Percentiles rank a stretch among this genome's conserved stretches.
Evolutionary conservation across 2,113 vertebrate species (phyloP).

Genomic region (Dicerorhinus sumatrensis): DNA sequence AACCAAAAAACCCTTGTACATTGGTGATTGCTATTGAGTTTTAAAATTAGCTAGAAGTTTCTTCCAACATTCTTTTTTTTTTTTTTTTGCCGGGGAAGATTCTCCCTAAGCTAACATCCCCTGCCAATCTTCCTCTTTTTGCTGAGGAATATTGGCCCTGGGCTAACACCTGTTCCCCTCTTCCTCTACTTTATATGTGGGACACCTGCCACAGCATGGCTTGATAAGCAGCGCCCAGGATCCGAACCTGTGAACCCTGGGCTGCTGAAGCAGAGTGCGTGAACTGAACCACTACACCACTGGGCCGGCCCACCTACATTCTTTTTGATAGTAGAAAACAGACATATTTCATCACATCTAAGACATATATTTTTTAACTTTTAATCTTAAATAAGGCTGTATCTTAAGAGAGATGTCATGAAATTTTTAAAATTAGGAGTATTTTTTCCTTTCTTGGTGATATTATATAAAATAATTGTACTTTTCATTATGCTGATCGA

Average conservation of each 20-base stretch:
- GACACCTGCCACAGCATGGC: no score
- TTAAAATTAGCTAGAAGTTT: slow-evolving; percentile 68
- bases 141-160: no score
- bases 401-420: background rate
- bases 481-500: background rate
- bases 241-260: no score
- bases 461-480: slow-evolving; percentile 55
- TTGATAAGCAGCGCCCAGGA: no score
- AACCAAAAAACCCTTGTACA: background rate
- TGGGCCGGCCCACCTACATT: no score
- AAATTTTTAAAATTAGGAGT: background rate
- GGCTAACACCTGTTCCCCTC: no score
- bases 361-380: background rate
- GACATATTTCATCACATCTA: background rate
- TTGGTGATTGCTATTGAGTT: background rate
- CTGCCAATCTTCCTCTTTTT: no score
- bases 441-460: background rate
- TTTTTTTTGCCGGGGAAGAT: no score
- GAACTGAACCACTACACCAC: no score
- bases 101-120: no score
- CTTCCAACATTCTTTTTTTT: background rate
- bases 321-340: background rate
- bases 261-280: no score
- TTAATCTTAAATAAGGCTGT: background rate
- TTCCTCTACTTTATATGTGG: no score